Evolutionary conservation across 53 echinoderm and acorn worm genomes (phyloP).

Genomic region (Paelopatides confundens): DNA sequence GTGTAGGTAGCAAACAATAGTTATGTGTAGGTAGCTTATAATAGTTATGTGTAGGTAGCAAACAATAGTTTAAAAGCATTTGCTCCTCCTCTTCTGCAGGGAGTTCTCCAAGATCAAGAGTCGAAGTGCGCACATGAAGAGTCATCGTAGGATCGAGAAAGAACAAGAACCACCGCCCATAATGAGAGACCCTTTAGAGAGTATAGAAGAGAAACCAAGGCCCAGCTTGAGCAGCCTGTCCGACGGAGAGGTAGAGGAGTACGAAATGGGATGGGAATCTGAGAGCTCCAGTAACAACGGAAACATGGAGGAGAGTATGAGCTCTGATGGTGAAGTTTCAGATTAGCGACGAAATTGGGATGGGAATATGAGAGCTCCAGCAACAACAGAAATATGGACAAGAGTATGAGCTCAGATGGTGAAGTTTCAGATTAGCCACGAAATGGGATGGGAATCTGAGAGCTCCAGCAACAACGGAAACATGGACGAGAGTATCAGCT

Average conservation of each 20-base stretch:
- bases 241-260: constrained; percentile 68
- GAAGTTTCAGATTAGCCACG: constrained; percentile 57
- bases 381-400: constrained; percentile 13
- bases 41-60: too few relatives aligned
- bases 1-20: too few relatives aligned
- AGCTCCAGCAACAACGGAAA: constrained; percentile 31
- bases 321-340: constrained; percentile 55
- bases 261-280: constrained; percentile 58
- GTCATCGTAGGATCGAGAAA: constrained; percentile 62
- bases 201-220: constrained; percentile 18
- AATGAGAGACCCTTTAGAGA: not conserved
- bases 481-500: constrained; percentile 26
- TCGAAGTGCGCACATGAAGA: constrained; percentile 98
- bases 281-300: constrained; percentile 41
- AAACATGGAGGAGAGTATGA: constrained; percentile 14
- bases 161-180: constrained; percentile 9
- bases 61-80: too few relatives aligned
- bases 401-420: constrained; percentile 36
- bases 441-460: constrained; percentile 54
- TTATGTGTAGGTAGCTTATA: too few relatives aligned
- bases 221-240: constrained; percentile 53
- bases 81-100: constrained; percentile 54
- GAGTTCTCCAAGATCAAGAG: constrained; percentile 91
- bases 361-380: constrained; percentile 45
- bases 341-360: constrained; percentile 53